Evolutionary conservation across 2,113 vertebrate species (phyloP).

Genomic region (Acanthisitta chloris): DNA sequence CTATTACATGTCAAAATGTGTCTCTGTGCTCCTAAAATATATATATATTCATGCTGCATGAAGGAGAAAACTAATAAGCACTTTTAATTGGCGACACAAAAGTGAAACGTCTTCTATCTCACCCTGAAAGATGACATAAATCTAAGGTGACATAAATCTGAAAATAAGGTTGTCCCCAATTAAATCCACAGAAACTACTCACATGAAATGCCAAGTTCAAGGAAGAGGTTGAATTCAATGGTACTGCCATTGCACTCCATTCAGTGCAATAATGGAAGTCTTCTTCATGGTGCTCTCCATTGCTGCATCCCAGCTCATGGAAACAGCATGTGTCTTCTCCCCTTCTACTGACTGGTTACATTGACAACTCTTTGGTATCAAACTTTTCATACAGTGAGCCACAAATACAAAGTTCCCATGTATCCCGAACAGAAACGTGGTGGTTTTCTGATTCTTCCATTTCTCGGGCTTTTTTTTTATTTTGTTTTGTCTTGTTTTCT

Average conservation of each 20-base stretch:
- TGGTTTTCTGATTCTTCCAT: background rate
- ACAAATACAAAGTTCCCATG: background rate
- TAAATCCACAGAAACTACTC: background rate
- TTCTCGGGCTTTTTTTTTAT: background rate
- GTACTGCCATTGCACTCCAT: background rate
- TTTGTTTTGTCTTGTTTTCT: background rate
- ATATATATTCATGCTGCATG: accelerated
- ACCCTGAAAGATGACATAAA: background rate
- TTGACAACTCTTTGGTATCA: background rate
- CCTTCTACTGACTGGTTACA: background rate
- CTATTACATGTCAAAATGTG: background rate
- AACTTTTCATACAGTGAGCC: background rate
- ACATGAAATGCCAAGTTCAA: background rate
- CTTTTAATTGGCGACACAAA: background rate
- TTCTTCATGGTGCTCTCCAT: background rate
- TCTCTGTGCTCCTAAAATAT: background rate
- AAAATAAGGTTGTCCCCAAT: background rate
- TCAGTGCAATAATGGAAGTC: background rate
- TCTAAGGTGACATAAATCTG: background rate
- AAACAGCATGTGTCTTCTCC: background rate
- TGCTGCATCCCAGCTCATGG: background rate
- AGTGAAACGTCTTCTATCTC: background rate
- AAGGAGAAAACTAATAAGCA: background rate
- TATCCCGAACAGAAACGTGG: background rate
- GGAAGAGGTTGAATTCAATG: background rate